Percentiles rank a stretch among this genome's conserved stretches.
These are phyloP conservation scores for Sciurus niger DNA, from an alignment of 2,113 vertebrate species.

Conservation along the genomic window DNA sequence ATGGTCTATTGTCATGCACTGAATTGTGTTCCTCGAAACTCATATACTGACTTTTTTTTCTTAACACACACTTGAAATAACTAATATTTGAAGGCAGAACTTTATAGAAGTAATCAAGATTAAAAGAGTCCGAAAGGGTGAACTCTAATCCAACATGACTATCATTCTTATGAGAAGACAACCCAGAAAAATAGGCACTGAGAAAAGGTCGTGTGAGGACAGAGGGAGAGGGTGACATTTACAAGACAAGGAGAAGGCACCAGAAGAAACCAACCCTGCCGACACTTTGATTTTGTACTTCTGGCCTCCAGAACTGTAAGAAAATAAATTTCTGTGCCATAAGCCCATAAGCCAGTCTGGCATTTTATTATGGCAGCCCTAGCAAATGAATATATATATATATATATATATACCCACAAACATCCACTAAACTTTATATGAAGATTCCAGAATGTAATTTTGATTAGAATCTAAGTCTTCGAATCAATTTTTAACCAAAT, in stretches of 20 bases:
- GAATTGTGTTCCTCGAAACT: neutral
- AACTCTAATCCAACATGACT: neutral
- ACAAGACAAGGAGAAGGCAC: neutral
- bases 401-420: neutral
- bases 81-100: neutral
- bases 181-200: neutral
- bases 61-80: neutral
- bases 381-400: neutral
- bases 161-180: neutral
- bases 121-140: neutral
- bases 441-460: neutral
- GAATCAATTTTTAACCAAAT: neutral
- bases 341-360: neutral
- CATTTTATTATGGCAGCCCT: neutral
- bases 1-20: neutral
- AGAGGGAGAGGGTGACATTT: neutral
- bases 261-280: neutral
- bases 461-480: neutral
- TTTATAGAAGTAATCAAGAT: neutral
- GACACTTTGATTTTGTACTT: neutral
- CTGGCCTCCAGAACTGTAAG: neutral
- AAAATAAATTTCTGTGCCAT: neutral
- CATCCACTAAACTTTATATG: neutral
- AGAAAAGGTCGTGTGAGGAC: neutral
- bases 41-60: neutral